Evolutionary conservation across 2,113 vertebrate species (phyloP).

Genomic region (Forbesichthys agassizii): DNA sequence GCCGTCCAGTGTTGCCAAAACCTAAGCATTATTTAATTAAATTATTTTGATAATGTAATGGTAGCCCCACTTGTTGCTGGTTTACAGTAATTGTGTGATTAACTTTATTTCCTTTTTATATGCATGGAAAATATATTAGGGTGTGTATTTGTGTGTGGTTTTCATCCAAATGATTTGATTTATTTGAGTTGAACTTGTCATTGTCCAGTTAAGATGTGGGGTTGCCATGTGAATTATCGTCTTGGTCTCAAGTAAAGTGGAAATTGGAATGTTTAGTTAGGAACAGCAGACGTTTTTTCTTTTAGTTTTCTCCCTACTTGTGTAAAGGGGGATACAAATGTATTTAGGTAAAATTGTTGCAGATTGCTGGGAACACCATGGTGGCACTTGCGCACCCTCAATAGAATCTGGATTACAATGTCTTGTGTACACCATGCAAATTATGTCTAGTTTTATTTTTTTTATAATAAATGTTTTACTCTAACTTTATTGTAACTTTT

Average conservation of each 20-base stretch:
- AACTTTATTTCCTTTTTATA: not conserved
- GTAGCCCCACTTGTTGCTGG: not conserved
- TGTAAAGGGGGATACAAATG: not conserved
- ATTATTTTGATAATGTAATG: not conserved
- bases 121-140: slow-evolving; percentile 13
- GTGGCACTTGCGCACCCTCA: not conserved
- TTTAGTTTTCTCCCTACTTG: not conserved
- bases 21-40: not conserved
- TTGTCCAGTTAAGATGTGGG: slow-evolving; percentile 2
- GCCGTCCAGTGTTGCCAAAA: slow-evolving; percentile 24
- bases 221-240: slow-evolving; percentile 21
- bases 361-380: not conserved
- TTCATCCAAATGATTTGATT: slow-evolving; percentile 7
- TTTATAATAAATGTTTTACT: slow-evolving; percentile 64
- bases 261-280: not conserved
- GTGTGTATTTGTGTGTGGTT: not conserved
- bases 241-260: slow-evolving; percentile 20
- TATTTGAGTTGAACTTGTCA: not conserved
- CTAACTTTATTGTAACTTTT: not conserved
- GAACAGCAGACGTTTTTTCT: not conserved
- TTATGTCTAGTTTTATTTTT: slow-evolving; percentile 17
- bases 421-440: slow-evolving; percentile 31
- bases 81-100: not conserved
- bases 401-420: not conserved
- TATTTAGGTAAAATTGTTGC: not conserved